Evolutionary conservation across 2,797 vertebrate species (phyloP), one percentile per base, ranked within the genome.

Genomic region (Scolopax rusticola): DNA sequence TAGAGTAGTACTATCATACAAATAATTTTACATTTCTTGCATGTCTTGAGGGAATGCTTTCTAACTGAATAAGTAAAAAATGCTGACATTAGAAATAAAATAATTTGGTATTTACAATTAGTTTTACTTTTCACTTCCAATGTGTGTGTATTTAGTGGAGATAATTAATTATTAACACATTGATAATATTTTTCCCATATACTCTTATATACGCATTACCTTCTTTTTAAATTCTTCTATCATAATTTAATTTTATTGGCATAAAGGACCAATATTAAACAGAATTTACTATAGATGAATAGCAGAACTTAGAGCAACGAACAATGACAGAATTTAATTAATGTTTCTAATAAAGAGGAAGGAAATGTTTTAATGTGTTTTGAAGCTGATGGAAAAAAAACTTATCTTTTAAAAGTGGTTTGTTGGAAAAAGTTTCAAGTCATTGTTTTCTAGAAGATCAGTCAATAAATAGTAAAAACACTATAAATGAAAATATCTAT

Each of bases 201-300:
- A 54, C 4, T 5, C 9, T 65, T 50, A 48, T 15, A 59, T 69
- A 48, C 2, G 0, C 12, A 41, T 92, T 71, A 2, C 1, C 1
- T 50, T 4, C 7, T 69, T 33, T 33, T 63, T 60, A 88, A 91
- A 59, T 70, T 67, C 32, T 67, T 84, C 24, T 78, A 5, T 47
- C 21, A 18, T 59, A 38, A 36, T 89, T 70, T 41, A 69, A 53
- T 65, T 50, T 71, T 68, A 36, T 50, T 78, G 27, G 32, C 45
- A 38, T 54, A 78, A 71, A 84, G 13, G 7, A 91, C 15, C 5
- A 59, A 30, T 77, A 21, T 6, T 38, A 78, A 86, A 81, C 50
- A 48, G 33, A 64, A 75, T 50, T 93, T 2, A 33, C 32, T 61
- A 9, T 12, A 79, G 41, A 43, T 41, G 25, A 63, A n/a, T n/a